phyloP scores from a whole-genome alignment of 2,888 invertebrate genomes.

The Pachymerium ferrugineum region DNA sequence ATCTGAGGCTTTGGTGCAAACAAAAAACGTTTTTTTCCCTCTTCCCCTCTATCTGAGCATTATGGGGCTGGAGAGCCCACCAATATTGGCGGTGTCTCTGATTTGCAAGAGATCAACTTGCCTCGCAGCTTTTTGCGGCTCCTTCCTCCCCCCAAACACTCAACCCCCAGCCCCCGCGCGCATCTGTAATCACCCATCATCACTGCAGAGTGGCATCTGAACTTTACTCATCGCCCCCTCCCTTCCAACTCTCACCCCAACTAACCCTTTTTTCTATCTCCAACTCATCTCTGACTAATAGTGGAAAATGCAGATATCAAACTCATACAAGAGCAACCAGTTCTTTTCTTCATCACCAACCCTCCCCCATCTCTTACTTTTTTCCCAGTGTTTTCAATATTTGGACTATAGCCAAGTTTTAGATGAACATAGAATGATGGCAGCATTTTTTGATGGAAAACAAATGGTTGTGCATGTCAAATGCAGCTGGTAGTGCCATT shows the following conservation, averaged over 20 bases:
- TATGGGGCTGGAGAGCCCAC: constrained; percentile 7
- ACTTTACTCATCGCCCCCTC: not conserved
- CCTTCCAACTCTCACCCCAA: not conserved
- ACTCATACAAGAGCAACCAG: not conserved
- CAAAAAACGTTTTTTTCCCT: not conserved
- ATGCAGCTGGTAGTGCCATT: constrained; percentile 14
- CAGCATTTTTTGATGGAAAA: constrained; percentile 19
- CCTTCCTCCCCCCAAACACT: constrained; percentile 3
- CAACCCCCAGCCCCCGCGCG: constrained; percentile 9
- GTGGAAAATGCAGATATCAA: constrained; percentile 15
- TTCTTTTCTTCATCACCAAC: not conserved
- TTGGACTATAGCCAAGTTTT: constrained; percentile 11
- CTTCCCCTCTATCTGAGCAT: constrained; percentile 17
- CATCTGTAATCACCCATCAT: constrained; percentile 18
- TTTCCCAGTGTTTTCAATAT: constrained; percentile 2
- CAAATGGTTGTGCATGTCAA: constrained; percentile 18
- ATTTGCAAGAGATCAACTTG: constrained; percentile 19
- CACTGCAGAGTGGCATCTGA: constrained; percentile 17
- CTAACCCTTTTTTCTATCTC: constrained; percentile 10
- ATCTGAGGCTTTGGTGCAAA: constrained; percentile 17
- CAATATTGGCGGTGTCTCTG: constrained; percentile 17
- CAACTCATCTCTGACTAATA: constrained; percentile 1
- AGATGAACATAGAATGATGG: constrained; percentile 19
- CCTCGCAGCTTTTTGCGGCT: constrained; percentile 13
- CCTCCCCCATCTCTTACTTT: too few relatives aligned